phyloP scores from a whole-genome alignment of 53 echinoderm and acorn worm genomes.

The Astropecten irregularis region DNA sequence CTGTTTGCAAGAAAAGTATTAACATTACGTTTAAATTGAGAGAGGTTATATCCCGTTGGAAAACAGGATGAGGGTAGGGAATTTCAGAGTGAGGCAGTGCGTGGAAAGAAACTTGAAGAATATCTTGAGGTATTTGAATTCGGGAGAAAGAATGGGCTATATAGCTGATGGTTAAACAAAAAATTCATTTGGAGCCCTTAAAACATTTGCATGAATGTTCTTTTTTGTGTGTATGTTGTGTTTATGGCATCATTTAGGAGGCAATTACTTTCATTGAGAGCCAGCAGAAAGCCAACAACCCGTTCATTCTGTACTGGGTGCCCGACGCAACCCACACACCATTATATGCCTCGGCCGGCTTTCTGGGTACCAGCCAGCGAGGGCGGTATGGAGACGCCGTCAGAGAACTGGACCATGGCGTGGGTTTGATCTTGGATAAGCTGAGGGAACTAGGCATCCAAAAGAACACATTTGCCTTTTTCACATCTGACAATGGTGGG shows the following conservation, averaged over 20 bases:
- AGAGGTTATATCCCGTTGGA: too few relatives aligned
- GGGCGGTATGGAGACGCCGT: conserved; percentile 87
- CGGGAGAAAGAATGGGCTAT: too few relatives aligned
- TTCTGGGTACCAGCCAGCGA: conserved; percentile 82
- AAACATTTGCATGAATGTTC: too few relatives aligned
- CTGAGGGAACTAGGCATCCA: conserved; percentile 68
- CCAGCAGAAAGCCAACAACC: conserved; percentile 48
- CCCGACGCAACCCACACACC: conserved; percentile 90
- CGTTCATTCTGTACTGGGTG: conserved; percentile 90
- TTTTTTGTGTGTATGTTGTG: too few relatives aligned
- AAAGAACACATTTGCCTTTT: conserved; percentile 83
- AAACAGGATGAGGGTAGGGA: too few relatives aligned
- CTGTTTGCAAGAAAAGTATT: too few relatives aligned
- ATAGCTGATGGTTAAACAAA: too few relatives aligned
- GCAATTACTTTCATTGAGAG: conserved; percentile 78
- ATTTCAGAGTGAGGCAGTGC: too few relatives aligned
- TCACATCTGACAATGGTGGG: conserved; percentile 75
- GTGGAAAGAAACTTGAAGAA: too few relatives aligned
- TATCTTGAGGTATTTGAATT: too few relatives aligned
- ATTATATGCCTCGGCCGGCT: conserved; percentile 71
- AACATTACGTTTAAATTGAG: too few relatives aligned
- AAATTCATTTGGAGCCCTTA: too few relatives aligned
- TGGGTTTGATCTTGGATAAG: conserved; percentile 71
- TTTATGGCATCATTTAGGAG: conserved; percentile 61
- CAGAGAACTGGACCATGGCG: conserved; percentile 84